phyloP scores from a whole-genome alignment of 2,888 invertebrate genomes.

The Lithophane leautieri region DNA sequence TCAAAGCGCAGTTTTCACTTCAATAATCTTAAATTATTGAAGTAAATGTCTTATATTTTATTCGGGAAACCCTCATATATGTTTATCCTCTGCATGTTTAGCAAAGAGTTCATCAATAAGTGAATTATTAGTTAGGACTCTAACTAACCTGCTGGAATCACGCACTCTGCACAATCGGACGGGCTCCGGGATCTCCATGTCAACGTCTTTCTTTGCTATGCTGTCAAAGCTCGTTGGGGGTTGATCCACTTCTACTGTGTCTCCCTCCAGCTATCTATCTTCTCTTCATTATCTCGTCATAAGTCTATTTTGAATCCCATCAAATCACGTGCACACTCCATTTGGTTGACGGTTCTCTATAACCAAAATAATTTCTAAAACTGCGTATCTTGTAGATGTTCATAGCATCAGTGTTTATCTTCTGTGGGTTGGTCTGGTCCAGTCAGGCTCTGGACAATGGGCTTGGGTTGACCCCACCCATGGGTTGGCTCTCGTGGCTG shows the following conservation, averaged over 20 bases:
- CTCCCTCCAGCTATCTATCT: background rate
- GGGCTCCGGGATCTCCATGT: background rate
- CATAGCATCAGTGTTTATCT: conserved; percentile 57
- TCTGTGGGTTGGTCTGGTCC: conserved; percentile 61
- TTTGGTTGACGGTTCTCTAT: background rate
- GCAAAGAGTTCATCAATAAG: background rate
- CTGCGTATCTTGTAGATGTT: conserved; percentile 19
- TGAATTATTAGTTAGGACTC: background rate
- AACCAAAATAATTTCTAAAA: background rate
- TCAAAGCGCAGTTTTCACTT: too few species aligned
- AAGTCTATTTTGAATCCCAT: background rate
- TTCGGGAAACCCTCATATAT: background rate
- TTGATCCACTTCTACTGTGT: background rate
- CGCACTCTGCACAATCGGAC: background rate
- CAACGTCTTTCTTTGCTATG: background rate
- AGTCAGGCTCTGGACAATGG: conserved; percentile 90
- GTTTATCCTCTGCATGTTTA: background rate
- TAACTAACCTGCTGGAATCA: background rate
- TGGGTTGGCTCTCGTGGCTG: conserved; percentile 94
- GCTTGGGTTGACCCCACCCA: conserved; percentile 92
- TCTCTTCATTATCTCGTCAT: background rate
- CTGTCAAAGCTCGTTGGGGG: background rate
- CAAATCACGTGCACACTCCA: background rate
- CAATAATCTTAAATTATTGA: too few species aligned
- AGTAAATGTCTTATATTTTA: too few species aligned